A percentile compares a stretch with the other conserved stretches of the same genome.
These are phyloP conservation scores for Heliconius hewitsoni DNA, from an alignment of 1,140 invertebrate genomes.

Conservation along the genomic window DNA sequence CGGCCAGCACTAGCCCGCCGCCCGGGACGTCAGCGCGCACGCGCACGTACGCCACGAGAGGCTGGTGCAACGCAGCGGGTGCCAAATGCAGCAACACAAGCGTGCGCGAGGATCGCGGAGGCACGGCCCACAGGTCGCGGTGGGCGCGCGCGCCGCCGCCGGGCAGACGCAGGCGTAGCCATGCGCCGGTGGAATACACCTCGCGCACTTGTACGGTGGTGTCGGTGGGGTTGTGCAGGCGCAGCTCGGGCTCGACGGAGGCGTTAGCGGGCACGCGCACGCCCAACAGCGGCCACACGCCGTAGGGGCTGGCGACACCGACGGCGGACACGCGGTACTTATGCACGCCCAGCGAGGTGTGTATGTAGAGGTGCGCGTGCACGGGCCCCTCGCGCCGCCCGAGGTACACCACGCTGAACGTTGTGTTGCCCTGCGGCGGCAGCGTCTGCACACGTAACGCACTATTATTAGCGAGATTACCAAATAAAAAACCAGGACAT, in stretches of 20 bases:
- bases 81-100: slow-evolving; percentile 93
- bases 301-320: slow-evolving; percentile 92
- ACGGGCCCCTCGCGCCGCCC: slow-evolving; percentile 94
- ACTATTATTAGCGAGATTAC: not conserved
- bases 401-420: slow-evolving; percentile 97
- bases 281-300: slow-evolving; percentile 93
- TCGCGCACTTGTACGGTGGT: slow-evolving; percentile 92
- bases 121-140: slow-evolving; percentile 93
- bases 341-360: slow-evolving; percentile 91
- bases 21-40: slow-evolving; percentile 54
- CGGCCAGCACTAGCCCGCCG: slow-evolving; percentile 67
- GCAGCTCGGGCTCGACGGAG: slow-evolving; percentile 93
- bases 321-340: slow-evolving; percentile 71
- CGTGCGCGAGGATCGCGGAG: slow-evolving; percentile 93
- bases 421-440: slow-evolving; percentile 94
- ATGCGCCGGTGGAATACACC: slow-evolving; percentile 95
- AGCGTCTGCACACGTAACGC: slow-evolving; percentile 79
- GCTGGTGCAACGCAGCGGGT: slow-evolving; percentile 64
- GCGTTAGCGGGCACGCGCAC: slow-evolving; percentile 95
- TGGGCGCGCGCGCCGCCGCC: slow-evolving; percentile 82
- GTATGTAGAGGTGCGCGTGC: slow-evolving; percentile 94
- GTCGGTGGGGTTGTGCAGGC: slow-evolving; percentile 96
- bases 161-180: slow-evolving; percentile 95
- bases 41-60: slow-evolving; percentile 27
- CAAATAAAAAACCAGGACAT: not conserved